A percentile compares a stretch with the other conserved stretches of the same genome.
phyloP scores from a whole-genome alignment of 2,797 vertebrate species.

The Clarias pachynema region DNA sequence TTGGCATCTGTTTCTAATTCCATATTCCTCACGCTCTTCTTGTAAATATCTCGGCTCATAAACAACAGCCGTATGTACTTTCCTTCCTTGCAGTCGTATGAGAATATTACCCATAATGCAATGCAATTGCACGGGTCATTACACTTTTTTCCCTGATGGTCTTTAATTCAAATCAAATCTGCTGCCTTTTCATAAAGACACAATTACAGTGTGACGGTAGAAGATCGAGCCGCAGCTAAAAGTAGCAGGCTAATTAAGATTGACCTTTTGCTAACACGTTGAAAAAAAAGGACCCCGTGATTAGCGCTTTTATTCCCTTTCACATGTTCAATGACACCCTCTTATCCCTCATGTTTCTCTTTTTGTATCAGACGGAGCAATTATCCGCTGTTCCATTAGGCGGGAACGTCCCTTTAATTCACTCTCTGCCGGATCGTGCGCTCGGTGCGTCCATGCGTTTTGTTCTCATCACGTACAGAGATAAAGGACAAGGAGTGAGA shows the following conservation, averaged over 20 bases:
- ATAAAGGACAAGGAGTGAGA: not conserved
- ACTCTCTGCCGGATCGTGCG: constrained; percentile 62
- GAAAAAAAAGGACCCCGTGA: constrained; percentile 53
- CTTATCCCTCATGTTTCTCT: constrained; percentile 50
- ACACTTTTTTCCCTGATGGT: constrained; percentile 38
- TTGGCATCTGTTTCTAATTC: constrained; percentile 28
- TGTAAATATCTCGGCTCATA: constrained; percentile 19
- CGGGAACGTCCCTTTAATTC: constrained; percentile 40
- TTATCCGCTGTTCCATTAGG: constrained; percentile 59
- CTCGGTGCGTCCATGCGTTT: constrained; percentile 42
- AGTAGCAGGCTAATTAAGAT: constrained; percentile 60
- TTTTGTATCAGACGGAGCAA: constrained; percentile 54
- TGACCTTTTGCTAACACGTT: constrained; percentile 54
- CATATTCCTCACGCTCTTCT: constrained; percentile 40
- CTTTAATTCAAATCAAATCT: constrained; percentile 59
- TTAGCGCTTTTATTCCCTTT: constrained; percentile 59
- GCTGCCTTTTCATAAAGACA: constrained; percentile 56
- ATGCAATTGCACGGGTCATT: constrained; percentile 49
- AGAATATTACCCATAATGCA: constrained; percentile 53
- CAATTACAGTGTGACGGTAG: constrained; percentile 49
- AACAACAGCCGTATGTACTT: constrained; percentile 36
- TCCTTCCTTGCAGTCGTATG: not conserved
- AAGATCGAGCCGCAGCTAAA: constrained; percentile 51
- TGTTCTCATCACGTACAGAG: constrained; percentile 41
- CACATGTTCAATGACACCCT: constrained; percentile 53